Evolutionary conservation across 2,113 vertebrate genomes (phyloP).

Genomic region (Copsychus sechellarum): DNA sequence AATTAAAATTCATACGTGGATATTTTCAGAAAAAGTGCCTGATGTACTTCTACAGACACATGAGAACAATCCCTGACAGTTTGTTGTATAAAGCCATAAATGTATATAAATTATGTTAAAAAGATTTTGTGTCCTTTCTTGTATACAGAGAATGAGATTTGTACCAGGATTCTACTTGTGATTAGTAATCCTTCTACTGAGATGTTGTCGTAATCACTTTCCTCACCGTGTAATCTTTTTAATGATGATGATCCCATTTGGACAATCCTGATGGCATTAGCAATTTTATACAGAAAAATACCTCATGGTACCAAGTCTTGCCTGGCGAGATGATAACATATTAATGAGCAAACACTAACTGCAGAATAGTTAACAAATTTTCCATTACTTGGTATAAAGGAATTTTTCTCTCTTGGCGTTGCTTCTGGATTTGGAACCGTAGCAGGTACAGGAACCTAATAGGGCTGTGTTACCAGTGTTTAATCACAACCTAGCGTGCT

Average conservation of each 20-base stretch:
- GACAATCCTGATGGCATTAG: slow-evolving; percentile 60
- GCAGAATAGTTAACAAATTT: slow-evolving; percentile 38
- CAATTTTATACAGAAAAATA: slow-evolving; percentile 64
- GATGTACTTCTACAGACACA: slow-evolving; percentile 81
- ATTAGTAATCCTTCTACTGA: slow-evolving; percentile 36
- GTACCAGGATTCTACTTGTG: slow-evolving; percentile 56
- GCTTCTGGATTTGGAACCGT: slow-evolving; percentile 19
- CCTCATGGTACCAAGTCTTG: slow-evolving; percentile 53
- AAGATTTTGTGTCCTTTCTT: slow-evolving; percentile 77
- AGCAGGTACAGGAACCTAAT: background rate
- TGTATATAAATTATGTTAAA: slow-evolving; percentile 87
- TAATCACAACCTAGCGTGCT: background rate
- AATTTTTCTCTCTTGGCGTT: slow-evolving; percentile 37
- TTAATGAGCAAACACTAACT: slow-evolving; percentile 59
- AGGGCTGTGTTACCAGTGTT: slow-evolving; percentile 14
- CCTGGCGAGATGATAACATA: slow-evolving; percentile 13
- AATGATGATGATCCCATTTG: slow-evolving; percentile 46
- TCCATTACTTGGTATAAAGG: slow-evolving; percentile 39
- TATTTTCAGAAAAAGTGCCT: slow-evolving; percentile 85
- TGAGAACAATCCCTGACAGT: slow-evolving; percentile 81
- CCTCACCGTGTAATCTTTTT: slow-evolving; percentile 26
- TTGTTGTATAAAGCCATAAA: slow-evolving; percentile 90
- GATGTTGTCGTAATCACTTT: slow-evolving; percentile 36
- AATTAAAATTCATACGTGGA: slow-evolving; percentile 63
- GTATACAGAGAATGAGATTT: slow-evolving; percentile 54